Base-by-base conservation (phyloP, 1,140 invertebrate species). In the Diachasma alloeum region DNA sequence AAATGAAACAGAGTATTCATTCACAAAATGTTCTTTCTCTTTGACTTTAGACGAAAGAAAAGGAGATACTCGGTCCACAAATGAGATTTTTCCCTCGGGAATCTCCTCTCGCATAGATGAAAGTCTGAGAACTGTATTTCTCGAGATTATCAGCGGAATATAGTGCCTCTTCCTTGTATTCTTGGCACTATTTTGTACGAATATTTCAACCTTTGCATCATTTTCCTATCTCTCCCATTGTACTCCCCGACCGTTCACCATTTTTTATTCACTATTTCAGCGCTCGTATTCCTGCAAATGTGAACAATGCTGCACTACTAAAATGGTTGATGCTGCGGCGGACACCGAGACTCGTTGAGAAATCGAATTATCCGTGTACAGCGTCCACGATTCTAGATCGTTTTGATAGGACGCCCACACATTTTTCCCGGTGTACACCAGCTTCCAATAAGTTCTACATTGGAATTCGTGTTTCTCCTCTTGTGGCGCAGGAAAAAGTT, bases 291-390 rank as follows among this genome's bases (percentile, higher is more conserved):
- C 11, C 11, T 37, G 26, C 31, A 15, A 22, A 42, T 37, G 42
- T 42, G 4, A 24, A 69, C 67, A 69, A 37, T 42, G 10, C 19
- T 42, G 46, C 24, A 19, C 15, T 13, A 63, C 31, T 74, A 42
- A 22, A 22, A 74, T 53, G 37, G 56, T 42, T 63, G 26, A 74
- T 66, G 53, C 31, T 74, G 39, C 11, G 31, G 17, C 37, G 59
- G 72, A 53, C 48, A 53, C 48, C 48, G 48, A 17, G 48, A 53
- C 44, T 46, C 44, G 48, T 53, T n/a, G 72, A 63, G 72, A 74
- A 74, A 74, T 74, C 72, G 72, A 74, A 74, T 74, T 74, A 74
- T 74, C 72, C 53, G 48, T 53, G 46, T 73, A 31, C 71, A 53
- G 36, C 48, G 71, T 73, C 63, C 53, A 42, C 56, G 53, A 74